Conservation (phyloP, 2,888 invertebrate species). For the Parnassius orleans region DNA sequence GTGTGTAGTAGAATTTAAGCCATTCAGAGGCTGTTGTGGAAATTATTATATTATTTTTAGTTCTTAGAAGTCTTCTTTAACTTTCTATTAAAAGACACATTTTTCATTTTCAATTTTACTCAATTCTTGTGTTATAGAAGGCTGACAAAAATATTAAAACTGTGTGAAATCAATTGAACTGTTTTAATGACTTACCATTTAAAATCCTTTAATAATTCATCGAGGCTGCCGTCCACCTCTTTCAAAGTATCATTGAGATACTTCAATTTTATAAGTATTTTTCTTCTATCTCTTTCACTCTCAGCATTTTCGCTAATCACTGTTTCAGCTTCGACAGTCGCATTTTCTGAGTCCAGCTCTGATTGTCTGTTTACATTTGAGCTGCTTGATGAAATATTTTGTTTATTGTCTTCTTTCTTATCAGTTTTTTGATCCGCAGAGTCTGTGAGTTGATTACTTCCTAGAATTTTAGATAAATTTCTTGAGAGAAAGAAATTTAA, state of each 20-base stretch:
- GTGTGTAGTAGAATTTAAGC: too few relatives aligned
- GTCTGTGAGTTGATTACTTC: conserved; percentile 8
- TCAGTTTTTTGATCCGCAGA: conserved; percentile 25
- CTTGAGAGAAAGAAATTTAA: too few relatives aligned
- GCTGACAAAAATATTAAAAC: too few relatives aligned
- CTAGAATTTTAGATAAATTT: conserved; percentile 5
- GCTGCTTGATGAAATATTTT: conserved; percentile 33
- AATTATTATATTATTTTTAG: too few relatives aligned
- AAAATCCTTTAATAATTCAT: conserved; percentile 89
- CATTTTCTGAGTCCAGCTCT: conserved; percentile 12
- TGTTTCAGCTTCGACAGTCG: neutral
- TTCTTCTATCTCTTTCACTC: conserved; percentile 39
- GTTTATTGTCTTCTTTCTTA: conserved; percentile 29
- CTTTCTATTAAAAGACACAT: too few relatives aligned
- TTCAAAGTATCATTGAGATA: conserved; percentile 91
- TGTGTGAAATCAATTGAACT: too few relatives aligned
- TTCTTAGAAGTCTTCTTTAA: too few relatives aligned
- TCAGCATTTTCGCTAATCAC: conserved; percentile 8
- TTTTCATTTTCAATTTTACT: too few relatives aligned
- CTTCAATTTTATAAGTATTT: conserved; percentile 85
- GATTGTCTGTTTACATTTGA: conserved; percentile 27
- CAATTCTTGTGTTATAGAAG: too few relatives aligned
- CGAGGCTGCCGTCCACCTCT: conserved; percentile 86
- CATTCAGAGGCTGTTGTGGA: too few relatives aligned
- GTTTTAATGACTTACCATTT: conserved; percentile 82